Base-by-base conservation (phyloP, 2,113 vertebrate genomes). In the Apodemus speciosus region DNA sequence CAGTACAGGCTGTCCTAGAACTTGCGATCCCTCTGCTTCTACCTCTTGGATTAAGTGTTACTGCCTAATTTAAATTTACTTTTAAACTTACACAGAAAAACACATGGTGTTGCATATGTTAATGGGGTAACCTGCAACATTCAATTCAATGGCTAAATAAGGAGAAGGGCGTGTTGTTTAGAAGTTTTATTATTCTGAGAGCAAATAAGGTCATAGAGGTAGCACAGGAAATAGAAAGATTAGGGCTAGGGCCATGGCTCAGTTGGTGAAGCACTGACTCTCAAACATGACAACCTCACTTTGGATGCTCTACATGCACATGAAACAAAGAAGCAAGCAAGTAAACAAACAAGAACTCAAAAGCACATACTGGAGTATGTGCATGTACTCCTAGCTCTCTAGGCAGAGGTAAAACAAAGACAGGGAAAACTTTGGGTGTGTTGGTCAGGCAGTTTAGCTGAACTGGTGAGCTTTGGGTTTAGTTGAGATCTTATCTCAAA, bases 151-250 rank as follows among this genome's bases (percentile, higher is more conserved):
- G 73, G 9, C 73, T 71, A 92, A 87, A 46, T 20, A 80, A 79
- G 14, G 49, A 69, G 32, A 62, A 62, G 25, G 69, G 4, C 1
- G 3, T 4, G 7, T 75, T 90, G 1, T 69, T 95, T 96, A 58
- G 21, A 80, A 79, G 5, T 56, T 11, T 71, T 13, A 8, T 66
- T 92, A 75, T 38, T 87, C 30, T 79, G 16, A 32, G 53, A 90
- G 9, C 32, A 88, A 79, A 56, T 85, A 85, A 89, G 27, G 4
- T 11, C 38, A 27, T 13, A n/a, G 30, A 75, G 46, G n/a, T 10
- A 62, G 9, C 15, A 32, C 11, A 77, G 30, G 60, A 69, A 84
- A 92, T 89, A 73, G 49, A 90, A 84, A 95, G 46, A 84, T 15
- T 30, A 49, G 6, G 38, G 23, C 35, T 38, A 35, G 35, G 15